phyloP scores from a whole-genome alignment of 37 sponge, comb jelly and placozoan species.

The Diacarnus erythraeanus region DNA sequence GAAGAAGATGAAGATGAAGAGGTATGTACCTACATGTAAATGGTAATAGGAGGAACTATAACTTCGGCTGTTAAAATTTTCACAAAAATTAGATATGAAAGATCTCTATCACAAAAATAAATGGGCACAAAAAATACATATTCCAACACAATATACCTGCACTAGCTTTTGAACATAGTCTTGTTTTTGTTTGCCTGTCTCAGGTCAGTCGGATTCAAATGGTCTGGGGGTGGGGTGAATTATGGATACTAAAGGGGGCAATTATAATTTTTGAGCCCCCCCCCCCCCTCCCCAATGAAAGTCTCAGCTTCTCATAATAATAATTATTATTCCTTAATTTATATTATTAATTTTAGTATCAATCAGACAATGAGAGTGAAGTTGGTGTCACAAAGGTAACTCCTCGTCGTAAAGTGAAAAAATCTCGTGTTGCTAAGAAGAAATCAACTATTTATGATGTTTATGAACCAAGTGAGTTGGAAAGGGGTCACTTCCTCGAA shows the following conservation, averaged over 20 bases:
- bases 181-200: neutral
- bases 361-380: constrained; percentile 47
- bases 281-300: too few species aligned
- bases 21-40: neutral
- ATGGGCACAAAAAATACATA: too few species aligned
- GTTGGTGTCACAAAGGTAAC: constrained; percentile 5
- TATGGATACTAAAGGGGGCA: too few species aligned
- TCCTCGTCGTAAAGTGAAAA: neutral
- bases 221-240: too few species aligned
- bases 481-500: constrained; percentile 83
- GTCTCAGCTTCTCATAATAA: too few species aligned
- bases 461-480: constrained; percentile 93
- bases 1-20: constrained; percentile 67
- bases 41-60: neutral
- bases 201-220: too few species aligned
- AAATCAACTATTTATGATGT: constrained; percentile 70
- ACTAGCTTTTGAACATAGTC: too few species aligned
- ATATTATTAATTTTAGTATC: constrained; percentile 4
- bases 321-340: neutral
- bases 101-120: too few species aligned
- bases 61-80: neutral
- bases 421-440: constrained; percentile 17
- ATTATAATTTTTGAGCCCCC: too few species aligned
- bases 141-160: too few species aligned
- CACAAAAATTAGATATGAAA: too few species aligned